Base-by-base conservation (phyloP, 64 coral and sea anemone species). In the Exaiptasia diaphana region DNA sequence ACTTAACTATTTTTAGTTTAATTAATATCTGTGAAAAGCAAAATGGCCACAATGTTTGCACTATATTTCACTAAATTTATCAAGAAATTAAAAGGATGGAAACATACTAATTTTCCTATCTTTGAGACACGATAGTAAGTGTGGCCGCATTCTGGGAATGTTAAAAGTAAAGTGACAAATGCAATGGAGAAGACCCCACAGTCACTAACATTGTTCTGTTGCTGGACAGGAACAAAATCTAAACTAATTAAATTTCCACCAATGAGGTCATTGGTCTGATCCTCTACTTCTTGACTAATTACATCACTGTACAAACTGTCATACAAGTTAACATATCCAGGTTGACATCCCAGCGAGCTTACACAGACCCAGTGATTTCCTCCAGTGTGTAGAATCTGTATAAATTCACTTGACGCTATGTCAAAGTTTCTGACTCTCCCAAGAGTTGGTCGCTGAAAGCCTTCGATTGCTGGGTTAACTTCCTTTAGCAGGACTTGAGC, bases 291-390 rank as follows among this genome's bases (percentile, higher is more conserved):
- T 35, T 78, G 49, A 54, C 48, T 38, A 58, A 78, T 78, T 4
- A 36, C 75, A 78, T 78, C 43, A 25, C 41, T 28, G 53, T 53
- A 53, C 28, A 78, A 38, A 54, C 75, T 78, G 41, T 80, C 76
- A 64, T 80, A 80, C 32, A 80, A 56, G 49, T 80, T 38, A 14
- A 80, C 76, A 64, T 64, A 21, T 18, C 76, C 76, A 30, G 41
- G 41, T 37, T 42, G 59, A 80, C 76, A 80, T 42, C 55, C 57
- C 14, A 80, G 37, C 0, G 77, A 81, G 54, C 77, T 81, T 14
- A 81, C 58, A 81, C 77, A 81, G 32, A 81, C 77, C 77, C 77
- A 81, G 38, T 81, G 77, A 50, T 81, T 43, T 64, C 58, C 54
- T 23, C 77, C 61, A 24, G 58, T 81, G 36, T 81, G 57, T 43